Percentiles rank a stretch among this genome's conserved stretches.
Conservation (phyloP, 2,888 invertebrate genomes). For the Cistogaster globosa region DNA sequence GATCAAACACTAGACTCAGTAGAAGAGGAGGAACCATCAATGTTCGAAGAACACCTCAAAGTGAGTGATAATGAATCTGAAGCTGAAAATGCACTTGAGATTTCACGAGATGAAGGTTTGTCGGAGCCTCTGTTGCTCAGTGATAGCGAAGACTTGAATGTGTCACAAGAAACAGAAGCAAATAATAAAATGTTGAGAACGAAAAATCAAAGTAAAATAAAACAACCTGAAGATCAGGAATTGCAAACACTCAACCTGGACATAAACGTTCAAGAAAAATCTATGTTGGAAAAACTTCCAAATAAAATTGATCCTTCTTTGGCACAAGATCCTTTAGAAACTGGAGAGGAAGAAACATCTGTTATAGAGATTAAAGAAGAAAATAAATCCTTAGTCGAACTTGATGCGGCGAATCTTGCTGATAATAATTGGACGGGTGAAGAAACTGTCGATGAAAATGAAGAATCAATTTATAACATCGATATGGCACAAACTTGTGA, state of each 20-base stretch:
- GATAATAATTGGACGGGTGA: neutral
- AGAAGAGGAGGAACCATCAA: constrained; percentile 76
- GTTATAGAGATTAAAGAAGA: neutral
- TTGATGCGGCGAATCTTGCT: neutral
- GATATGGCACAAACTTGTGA: neutral
- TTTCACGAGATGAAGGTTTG: constrained; percentile 40
- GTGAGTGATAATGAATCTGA: constrained; percentile 73
- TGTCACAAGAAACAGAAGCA: constrained; percentile 27
- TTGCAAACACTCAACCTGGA: neutral
- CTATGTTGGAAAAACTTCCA: constrained; percentile 18
- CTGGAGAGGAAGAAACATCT: neutral
- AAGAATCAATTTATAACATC: neutral
- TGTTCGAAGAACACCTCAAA: constrained; percentile 73
- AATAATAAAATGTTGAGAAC: constrained; percentile 6
- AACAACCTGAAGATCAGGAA: neutral
- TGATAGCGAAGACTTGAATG: constrained; percentile 61
- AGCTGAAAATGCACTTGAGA: constrained; percentile 7
- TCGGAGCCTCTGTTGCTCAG: constrained; percentile 62
- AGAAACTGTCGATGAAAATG: neutral
- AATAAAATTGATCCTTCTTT: neutral
- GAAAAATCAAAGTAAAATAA: neutral
- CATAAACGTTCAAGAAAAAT: constrained; percentile 19
- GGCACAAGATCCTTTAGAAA: constrained; percentile 44
- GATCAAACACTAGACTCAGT: constrained; percentile 78
- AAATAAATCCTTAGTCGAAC: constrained; percentile 11